phyloP scores from a whole-genome alignment of 2,113 vertebrate genomes.

The Urocolius indicus region DNA sequence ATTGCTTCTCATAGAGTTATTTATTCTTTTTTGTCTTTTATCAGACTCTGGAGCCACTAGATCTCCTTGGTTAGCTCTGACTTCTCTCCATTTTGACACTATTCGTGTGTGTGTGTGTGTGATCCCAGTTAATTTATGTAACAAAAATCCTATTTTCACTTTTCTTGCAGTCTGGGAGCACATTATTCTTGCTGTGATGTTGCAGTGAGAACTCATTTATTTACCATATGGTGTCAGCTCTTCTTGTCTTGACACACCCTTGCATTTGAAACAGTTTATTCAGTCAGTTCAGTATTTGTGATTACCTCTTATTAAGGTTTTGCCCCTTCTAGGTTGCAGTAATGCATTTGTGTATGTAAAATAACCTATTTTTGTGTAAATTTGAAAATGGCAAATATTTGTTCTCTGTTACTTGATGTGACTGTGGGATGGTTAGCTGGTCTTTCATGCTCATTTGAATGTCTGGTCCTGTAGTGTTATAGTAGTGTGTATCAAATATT shows the following conservation, averaged over 20 bases:
- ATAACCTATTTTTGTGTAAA: neutral
- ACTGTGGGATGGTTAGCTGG: neutral
- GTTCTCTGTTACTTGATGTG: neutral
- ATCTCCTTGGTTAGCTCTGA: neutral
- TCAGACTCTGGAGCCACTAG: neutral
- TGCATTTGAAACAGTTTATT: neutral
- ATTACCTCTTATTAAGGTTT: neutral
- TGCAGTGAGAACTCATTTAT: neutral
- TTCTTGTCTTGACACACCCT: neutral
- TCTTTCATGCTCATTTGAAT: neutral
- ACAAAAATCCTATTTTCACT: neutral
- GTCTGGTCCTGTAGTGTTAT: neutral
- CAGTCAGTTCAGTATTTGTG: neutral
- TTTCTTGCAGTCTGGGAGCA: neutral
- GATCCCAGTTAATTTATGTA: neutral
- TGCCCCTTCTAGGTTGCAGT: neutral
- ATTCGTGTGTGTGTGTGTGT: neutral
- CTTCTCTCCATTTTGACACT: neutral
- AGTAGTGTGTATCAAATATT: neutral
- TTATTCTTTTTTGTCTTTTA: neutral
- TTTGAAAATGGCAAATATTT: neutral
- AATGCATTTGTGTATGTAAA: neutral
- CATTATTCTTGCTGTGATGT: neutral
- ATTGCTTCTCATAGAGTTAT: neutral
- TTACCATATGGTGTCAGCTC: neutral